Base-by-base conservation (phyloP, 2,888 invertebrate genomes). In the Chirona hameri region DNA sequence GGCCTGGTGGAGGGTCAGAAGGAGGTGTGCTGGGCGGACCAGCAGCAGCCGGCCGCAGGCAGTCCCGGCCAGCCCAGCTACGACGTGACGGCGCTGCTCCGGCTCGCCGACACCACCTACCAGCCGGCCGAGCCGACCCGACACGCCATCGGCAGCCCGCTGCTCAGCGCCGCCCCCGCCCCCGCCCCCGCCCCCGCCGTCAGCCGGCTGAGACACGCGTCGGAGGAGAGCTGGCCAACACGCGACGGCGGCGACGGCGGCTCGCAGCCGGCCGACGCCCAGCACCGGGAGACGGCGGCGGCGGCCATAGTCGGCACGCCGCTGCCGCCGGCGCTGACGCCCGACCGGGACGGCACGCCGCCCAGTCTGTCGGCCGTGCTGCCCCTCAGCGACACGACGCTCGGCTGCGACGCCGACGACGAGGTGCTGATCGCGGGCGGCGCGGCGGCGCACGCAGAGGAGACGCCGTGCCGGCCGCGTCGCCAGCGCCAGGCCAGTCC, bases 51-150 rank as follows among this genome's bases (percentile, higher is more conserved):
- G 27, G n/a, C 52, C 79, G 27, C 48, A 27, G 27, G 27, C 79
- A 79, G 79, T 52, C 79, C 79, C 12, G 79, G 79, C n/a, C 79
- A 79, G 79, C 48, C 48, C 79, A 52, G 79, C 79, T 79, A 79
- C 15, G 52, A 52, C 52, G 79, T 79, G 27, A 24, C 52, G 27
- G n/a, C 79, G n/a, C 79, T 79, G 52, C 79, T 79, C n/a, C 48
- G 52, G 12, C 79, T 79, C 4, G n/a, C 79, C 0, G 52, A 31
- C 52, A 52, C 79, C 79, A 48, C n/a, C 48, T 52, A 79, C 79
- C 18, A 4, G 52, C 79, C 79, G 52, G 48, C 52, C 27, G 48
- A n/a, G 52, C 27, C 79, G 27, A 27, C 15, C 9, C 48, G 48
- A 27, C 52, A 52, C 14, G 48, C 48, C 48, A 48, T n/a, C 79